Conservation (phyloP, 2,797 vertebrate genomes). For the Muraenolepis orangiensis region DNA sequence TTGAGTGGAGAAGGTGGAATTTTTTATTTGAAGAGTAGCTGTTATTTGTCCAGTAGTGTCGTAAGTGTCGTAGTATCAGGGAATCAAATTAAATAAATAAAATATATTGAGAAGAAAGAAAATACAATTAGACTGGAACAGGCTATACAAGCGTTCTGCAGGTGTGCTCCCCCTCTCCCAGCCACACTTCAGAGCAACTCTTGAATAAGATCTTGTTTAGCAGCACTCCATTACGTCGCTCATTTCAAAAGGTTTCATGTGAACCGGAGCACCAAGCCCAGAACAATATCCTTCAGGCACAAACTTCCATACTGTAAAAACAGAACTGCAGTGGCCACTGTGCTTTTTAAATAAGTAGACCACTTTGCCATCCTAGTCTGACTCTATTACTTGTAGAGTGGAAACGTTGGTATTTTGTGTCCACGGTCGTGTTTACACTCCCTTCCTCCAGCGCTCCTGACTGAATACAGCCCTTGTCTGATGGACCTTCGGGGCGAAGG, state of each 20-base stretch:
- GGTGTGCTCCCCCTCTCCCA: background rate
- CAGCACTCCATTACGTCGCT: background rate
- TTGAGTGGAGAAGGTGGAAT: background rate
- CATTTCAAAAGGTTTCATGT: background rate
- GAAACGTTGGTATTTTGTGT: background rate
- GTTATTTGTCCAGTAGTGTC: background rate
- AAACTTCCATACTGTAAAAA: background rate
- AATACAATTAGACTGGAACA: background rate
- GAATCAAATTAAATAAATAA: background rate
- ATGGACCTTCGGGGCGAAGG: constrained; percentile 36
- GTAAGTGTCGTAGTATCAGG: background rate
- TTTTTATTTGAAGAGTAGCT: background rate
- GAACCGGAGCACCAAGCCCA: background rate
- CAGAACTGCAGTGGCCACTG: background rate
- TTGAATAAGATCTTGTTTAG: background rate
- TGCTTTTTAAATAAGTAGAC: background rate
- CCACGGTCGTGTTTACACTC: background rate
- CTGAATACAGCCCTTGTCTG: constrained; percentile 60
- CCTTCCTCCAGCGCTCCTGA: constrained; percentile 10
- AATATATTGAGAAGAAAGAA: background rate
- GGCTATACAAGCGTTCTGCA: background rate
- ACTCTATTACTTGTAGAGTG: background rate
- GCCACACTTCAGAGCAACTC: background rate
- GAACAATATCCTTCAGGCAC: background rate
- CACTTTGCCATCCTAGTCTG: background rate